Base-by-base conservation (phyloP, 2,888 invertebrate species). In the Pseudococcus jackbeardsleyi region DNA sequence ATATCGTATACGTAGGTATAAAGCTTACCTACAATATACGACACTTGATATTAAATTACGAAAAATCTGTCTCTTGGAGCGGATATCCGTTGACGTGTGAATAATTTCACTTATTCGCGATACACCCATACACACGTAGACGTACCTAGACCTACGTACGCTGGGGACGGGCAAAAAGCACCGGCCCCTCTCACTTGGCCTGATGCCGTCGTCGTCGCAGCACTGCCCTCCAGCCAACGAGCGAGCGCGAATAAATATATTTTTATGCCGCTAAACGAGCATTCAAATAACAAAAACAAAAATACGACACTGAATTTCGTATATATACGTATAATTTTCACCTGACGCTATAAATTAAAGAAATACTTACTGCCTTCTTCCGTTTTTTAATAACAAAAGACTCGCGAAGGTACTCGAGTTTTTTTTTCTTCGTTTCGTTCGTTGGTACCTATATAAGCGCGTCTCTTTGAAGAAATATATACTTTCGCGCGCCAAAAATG, bases 1-100 rank as follows among this genome's bases (percentile, higher is more conserved):
- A 26, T 64, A 64, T 19, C 15, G 64, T 64, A 64, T 68, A 68
- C 15, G 68, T 68, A 22, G 15, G 72, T 33, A 72, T 72, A 22
- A 64, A 22, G 33, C 33, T 5, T 72, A 72, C 72, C 72, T 72
- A 72, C 72, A 72, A 72, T 33, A 72, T 72, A 72, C 72, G 33
- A 72, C 72, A 72, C 72, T 72, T 72, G 72, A 72, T 72, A 72
- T 72, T 72, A 72, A 72, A 72, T 72, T 72, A 72, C 72, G 72
- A 72, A 72, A 72, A 72, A 72, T 72, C 72, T 72, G 72, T 72
- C 72, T 72, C 72, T 15, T 33, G 33, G 33, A 72, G 33, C 72
- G 72, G 72, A 72, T 72, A 72, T 72, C 72, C 72, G 72, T 72
- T 72, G 72, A 72, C 72, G 72, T 72, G 72, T 72, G 72, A 72